Evolutionary conservation across 2,113 vertebrate species (phyloP), one percentile per base, ranked within the genome.

Genomic region (Mystacornis crossleyi): DNA sequence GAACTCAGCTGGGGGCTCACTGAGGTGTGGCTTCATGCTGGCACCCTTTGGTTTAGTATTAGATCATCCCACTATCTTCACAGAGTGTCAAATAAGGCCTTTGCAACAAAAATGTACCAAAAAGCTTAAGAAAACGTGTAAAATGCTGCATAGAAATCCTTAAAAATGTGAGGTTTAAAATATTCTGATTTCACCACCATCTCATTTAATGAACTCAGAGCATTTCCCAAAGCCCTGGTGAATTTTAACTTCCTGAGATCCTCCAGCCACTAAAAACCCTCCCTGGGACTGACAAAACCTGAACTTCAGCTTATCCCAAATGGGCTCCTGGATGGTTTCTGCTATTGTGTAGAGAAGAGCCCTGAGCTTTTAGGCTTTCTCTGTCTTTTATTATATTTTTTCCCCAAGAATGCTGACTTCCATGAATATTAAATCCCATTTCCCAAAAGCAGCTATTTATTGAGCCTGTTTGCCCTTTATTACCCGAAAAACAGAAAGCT

Each of bases 401-500:
- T 36, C 47, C 13, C 14, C 36, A 64, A 71, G 79, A 90, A 74
- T 71, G 83, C 69, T 95, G 60, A 75, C 81, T 95, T 94, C 7
- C 26, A 71, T 62, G 72, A 96, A 94, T 80, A 62, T 95, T 82
- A 58, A 70, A 71, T 83, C 81, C 87, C 28, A 6, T 87, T 93
- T 95, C 92, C 85, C 94, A 31, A 93, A 95, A 92, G 62, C 85
- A 92, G 48, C 81, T 91, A 94, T 93, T 95, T 85, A 53, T 95
- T 85, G 92, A 48, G 21, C 28, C 81, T 94, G 26, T 87, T 97
- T 90, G 90, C 92, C 92, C 47, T 94, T 95, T 92, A 82, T 81
- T 94, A 72, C 58, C 81, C 3, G 0, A 91, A 83, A 95, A 95
- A 91, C 64, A 96, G 73, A 92, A 89, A 74, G 88, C 88, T 88